Conservation (phyloP, 2,113 vertebrate species). For the Progne subis region DNA sequence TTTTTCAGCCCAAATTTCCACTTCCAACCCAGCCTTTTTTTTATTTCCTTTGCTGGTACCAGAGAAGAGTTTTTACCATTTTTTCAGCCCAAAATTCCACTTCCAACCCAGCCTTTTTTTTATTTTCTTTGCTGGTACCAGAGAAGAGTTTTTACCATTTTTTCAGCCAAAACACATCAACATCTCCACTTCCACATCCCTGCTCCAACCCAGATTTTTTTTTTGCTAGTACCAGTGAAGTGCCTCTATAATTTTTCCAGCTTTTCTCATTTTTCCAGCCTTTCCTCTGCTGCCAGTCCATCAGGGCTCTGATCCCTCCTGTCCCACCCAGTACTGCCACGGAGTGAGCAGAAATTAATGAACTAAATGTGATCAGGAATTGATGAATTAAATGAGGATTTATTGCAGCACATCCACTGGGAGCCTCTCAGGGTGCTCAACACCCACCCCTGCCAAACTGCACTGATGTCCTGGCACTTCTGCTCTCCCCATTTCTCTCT, state of each 20-base stretch:
- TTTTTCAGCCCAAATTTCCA: neutral
- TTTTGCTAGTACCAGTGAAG: no score
- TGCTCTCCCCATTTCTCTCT: neutral
- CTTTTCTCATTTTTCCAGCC: neutral
- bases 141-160: accelerated
- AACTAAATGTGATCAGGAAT: neutral
- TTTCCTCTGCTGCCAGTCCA: neutral
- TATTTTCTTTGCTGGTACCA: neutral
- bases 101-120: neutral
- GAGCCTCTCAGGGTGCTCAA: neutral
- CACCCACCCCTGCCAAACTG: neutral
- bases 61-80: accelerated
- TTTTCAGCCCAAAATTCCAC: no score
- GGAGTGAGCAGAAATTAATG: neutral
- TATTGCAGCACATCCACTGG: neutral
- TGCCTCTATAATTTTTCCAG: neutral
- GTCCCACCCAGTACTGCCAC: neutral
- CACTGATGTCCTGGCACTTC: neutral
- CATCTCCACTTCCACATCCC: neutral
- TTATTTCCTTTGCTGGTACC: no score
- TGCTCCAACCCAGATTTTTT: neutral
- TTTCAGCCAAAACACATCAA: neutral
- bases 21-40: no score
- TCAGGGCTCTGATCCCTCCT: neutral
- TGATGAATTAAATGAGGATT: neutral